Evolutionary conservation across 2,113 vertebrate species (phyloP).

Genomic region (Peromyscus maniculatus): DNA sequence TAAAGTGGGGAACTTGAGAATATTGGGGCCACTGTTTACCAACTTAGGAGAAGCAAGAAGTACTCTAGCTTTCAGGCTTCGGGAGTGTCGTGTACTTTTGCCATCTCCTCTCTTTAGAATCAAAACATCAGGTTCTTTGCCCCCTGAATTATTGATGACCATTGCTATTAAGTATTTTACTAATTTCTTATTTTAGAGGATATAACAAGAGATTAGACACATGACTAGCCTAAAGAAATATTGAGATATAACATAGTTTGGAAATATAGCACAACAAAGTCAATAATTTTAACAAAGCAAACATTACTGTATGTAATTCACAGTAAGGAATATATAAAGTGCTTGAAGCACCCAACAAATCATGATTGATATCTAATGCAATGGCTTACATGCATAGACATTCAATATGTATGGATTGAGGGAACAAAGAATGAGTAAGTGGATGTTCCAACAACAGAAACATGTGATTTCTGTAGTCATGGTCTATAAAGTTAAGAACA

Average conservation of each 20-base stretch:
- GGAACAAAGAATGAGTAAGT: not conserved
- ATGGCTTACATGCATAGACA: not conserved
- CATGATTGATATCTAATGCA: no score
- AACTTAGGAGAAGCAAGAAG: not conserved
- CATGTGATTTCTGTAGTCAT: not conserved
- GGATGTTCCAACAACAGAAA: not conserved
- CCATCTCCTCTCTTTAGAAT: not conserved
- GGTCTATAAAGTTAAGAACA: not conserved
- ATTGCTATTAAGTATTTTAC: not conserved
- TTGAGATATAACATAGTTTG: not conserved
- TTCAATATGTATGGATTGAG: not conserved
- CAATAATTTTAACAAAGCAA: not conserved
- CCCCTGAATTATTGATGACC: not conserved
- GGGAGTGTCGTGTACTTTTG: no score
- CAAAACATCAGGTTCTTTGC: not conserved
- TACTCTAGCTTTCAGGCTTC: not conserved
- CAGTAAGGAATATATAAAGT: not conserved
- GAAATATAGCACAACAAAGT: not conserved
- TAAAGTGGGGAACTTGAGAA: not conserved
- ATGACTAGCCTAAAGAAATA: not conserved
- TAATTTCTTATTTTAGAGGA: not conserved
- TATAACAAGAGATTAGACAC: not conserved
- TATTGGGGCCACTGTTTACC: not conserved
- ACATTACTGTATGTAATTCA: no score
- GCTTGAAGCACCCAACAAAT: not conserved